phyloP scores from a whole-genome alignment of 1,140 invertebrate genomes.

The Euura lappo region DNA sequence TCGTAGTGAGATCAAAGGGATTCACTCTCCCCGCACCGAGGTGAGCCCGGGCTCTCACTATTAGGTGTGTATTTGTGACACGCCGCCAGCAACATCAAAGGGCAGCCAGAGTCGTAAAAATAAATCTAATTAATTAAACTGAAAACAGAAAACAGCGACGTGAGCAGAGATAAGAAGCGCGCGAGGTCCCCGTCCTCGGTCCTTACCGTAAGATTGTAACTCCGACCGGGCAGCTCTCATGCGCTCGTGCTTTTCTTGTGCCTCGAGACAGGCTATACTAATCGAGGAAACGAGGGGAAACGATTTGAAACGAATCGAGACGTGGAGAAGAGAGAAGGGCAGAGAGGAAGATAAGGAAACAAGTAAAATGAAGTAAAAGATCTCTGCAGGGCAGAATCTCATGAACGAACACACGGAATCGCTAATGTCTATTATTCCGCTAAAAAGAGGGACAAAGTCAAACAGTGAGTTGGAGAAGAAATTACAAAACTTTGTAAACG shows the following conservation, averaged over 20 bases:
- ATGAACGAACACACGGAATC: not conserved
- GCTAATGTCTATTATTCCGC: conserved; percentile 2
- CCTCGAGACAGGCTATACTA: not conserved
- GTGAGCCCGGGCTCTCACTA: not conserved
- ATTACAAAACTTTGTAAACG: not conserved
- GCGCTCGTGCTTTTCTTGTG: not conserved
- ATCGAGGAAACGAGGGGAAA: conserved; percentile 2
- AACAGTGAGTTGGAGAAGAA: not conserved
- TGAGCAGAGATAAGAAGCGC: conserved; percentile 30
- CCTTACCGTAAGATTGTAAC: not conserved
- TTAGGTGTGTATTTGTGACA: conserved; percentile 29
- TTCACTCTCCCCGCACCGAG: not conserved
- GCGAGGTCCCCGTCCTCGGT: conserved; percentile 17
- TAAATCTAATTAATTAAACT: conserved; percentile 34
- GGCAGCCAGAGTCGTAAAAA: conserved; percentile 35
- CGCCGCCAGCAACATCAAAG: conserved; percentile 32
- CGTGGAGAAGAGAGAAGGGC: not conserved
- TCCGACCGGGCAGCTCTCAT: not conserved
- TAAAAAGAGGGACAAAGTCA: not conserved
- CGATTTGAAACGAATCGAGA: not conserved
- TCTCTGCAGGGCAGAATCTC: not conserved
- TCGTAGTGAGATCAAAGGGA: not conserved
- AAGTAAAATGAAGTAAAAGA: not conserved
- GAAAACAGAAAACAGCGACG: conserved; percentile 26
- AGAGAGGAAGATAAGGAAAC: not conserved